Percentiles rank a stretch among this genome's conserved stretches.
phyloP scores from a whole-genome alignment of 2,113 vertebrate genomes.

The Camarhynchus parvulus region DNA sequence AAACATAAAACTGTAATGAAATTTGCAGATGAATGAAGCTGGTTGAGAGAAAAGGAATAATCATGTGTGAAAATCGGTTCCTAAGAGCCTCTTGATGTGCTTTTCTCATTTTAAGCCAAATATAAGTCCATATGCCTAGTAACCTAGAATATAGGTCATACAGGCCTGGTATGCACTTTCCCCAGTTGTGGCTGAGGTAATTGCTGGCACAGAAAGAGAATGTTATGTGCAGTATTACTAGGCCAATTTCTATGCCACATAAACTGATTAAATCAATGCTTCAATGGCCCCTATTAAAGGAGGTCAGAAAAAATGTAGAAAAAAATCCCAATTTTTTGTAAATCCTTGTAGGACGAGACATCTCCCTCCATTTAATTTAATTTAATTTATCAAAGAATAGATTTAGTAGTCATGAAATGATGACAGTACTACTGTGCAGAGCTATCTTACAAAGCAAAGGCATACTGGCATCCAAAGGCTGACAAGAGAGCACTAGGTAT shows the following conservation, averaged over 20 bases:
- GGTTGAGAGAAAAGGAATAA: background rate
- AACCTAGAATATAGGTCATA: background rate
- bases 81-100: background rate
- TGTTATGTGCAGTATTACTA: background rate
- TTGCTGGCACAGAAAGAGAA: background rate
- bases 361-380: background rate
- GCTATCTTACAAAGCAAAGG: background rate
- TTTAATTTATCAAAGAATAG: background rate
- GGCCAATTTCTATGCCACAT: background rate
- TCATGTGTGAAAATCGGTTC: background rate
- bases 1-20: background rate
- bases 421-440: background rate
- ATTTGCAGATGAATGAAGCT: background rate
- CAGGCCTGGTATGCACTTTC: background rate
- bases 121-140: background rate
- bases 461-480: background rate
- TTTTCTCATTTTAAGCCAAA: constrained; percentile 4
- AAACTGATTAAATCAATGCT: background rate
- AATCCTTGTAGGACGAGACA: background rate
- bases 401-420: background rate
- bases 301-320: background rate
- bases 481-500: background rate
- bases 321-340: rapidly evolving
- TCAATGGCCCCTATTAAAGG: background rate
- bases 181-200: background rate